Conservation (phyloP, 2,888 invertebrate genomes). For the Notocelia uddmanniana region DNA sequence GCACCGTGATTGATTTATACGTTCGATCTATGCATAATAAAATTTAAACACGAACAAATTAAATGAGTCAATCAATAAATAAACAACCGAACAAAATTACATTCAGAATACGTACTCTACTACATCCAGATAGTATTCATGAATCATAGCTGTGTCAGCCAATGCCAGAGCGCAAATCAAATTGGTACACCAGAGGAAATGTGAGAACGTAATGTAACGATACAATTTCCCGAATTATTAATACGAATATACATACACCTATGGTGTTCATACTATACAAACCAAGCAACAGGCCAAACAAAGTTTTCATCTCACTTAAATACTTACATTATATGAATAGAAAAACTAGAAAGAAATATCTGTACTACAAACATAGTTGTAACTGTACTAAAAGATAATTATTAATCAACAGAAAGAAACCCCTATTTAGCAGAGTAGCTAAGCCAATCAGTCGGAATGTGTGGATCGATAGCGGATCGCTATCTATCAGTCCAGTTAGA, state of each 20-base stretch:
- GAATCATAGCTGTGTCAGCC: not conserved
- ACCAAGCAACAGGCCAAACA: not conserved
- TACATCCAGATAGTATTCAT: conserved; percentile 2
- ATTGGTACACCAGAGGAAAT: not conserved
- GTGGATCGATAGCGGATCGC: conserved; percentile 54
- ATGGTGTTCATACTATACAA: not conserved
- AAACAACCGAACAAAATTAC: not conserved
- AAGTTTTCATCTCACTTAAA: not conserved
- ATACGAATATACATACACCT: not conserved
- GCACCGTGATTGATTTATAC: not conserved
- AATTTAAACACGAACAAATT: not conserved
- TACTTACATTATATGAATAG: not conserved
- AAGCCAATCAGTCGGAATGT: conserved; percentile 57
- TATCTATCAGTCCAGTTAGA: conserved; percentile 54
- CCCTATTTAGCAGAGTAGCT: conserved; percentile 20
- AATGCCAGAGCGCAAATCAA: not conserved
- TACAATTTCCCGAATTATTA: not conserved
- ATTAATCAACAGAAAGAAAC: conserved; percentile 1
- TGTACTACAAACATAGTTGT: not conserved
- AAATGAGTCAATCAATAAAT: not conserved
- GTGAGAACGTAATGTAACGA: not conserved
- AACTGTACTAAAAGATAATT: not conserved
- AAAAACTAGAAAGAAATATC: not conserved
- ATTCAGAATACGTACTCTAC: not conserved
- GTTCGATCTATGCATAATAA: not conserved